A percentile compares a stretch with the other conserved stretches of the same genome.
phyloP scores from a whole-genome alignment of 1,140 invertebrate genomes.

The Zaprionus kolodkinae region DNA sequence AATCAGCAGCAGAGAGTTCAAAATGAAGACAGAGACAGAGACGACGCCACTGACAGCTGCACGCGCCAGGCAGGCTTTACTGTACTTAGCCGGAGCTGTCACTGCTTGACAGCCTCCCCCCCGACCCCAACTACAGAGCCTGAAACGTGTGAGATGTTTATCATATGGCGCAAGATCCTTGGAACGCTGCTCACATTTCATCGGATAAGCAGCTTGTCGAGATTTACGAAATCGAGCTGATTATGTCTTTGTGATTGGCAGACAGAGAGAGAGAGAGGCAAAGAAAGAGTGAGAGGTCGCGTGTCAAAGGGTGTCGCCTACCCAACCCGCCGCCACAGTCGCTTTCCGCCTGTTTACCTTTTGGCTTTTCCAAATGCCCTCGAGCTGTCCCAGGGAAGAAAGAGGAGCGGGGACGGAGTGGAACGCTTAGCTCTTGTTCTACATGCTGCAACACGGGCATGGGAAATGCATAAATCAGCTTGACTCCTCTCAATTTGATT shows the following conservation, averaged over 20 bases:
- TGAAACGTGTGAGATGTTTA: constrained; percentile 74
- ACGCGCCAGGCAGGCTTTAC: constrained; percentile 65
- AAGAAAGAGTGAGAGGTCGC: constrained; percentile 25
- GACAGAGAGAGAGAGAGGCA: neutral
- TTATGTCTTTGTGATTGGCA: constrained; percentile 64
- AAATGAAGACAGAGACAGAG: constrained; percentile 44
- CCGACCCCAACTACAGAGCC: constrained; percentile 31
- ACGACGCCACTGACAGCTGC: constrained; percentile 51
- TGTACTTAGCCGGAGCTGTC: constrained; percentile 72
- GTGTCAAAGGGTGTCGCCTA: constrained; percentile 67
- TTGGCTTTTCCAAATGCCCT: constrained; percentile 55
- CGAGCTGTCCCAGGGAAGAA: constrained; percentile 3
- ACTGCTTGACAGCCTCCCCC: constrained; percentile 55
- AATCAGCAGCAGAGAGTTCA: constrained; percentile 52
- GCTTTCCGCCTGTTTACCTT: constrained; percentile 68
- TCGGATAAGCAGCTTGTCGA: constrained; percentile 82
- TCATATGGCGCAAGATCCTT: constrained; percentile 57
- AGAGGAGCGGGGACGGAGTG: constrained; percentile 1
- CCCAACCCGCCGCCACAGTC: neutral
- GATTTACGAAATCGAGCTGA: constrained; percentile 83
- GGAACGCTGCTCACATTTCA: constrained; percentile 78
- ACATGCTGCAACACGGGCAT: constrained; percentile 42
- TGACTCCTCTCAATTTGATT: constrained; percentile 75
- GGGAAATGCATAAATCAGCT: constrained; percentile 74
- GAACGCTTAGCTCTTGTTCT: constrained; percentile 44